These are phyloP conservation scores for Nesometra sesokonis DNA, from an alignment of 35 echinoderm and acorn worm genomes.

Conservation along the genomic window DNA sequence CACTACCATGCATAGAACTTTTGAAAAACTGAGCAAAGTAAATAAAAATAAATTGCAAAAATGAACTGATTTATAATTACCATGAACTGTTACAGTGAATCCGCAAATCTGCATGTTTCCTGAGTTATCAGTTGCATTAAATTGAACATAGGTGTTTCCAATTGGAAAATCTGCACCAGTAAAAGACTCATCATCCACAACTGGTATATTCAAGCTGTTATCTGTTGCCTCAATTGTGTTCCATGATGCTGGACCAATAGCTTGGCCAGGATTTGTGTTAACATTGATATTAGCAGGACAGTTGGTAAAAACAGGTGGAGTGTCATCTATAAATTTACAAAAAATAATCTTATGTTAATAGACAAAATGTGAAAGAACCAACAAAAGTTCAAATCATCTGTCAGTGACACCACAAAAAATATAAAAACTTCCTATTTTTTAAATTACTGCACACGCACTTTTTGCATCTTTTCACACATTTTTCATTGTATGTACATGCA, in stretches of 20 bases:
- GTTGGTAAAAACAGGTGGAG: not conserved
- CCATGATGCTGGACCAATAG: not conserved
- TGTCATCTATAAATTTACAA: not conserved
- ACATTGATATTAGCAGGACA: not conserved
- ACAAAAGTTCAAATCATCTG: no score
- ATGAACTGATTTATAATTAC: no score
- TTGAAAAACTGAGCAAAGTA: no score
- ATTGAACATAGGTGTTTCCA: not conserved
- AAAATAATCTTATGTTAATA: no score
- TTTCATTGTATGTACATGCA: no score
- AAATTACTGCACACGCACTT: no score
- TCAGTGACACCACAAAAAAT: no score
- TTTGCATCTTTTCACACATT: no score
- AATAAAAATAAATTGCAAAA: no score
- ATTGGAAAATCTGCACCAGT: not conserved
- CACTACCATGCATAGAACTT: no score
- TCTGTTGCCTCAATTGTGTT: not conserved
- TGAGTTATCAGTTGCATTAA: not conserved
- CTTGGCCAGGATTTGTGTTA: not conserved
- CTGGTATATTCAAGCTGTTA: not conserved
- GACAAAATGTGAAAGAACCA: no score
- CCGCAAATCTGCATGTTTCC: not conserved
- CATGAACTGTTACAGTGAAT: constrained; percentile 15
- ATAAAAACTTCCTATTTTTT: no score
- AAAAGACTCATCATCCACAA: not conserved